Conservation (phyloP, 2,113 vertebrate genomes). For the Heliornis fulica region DNA sequence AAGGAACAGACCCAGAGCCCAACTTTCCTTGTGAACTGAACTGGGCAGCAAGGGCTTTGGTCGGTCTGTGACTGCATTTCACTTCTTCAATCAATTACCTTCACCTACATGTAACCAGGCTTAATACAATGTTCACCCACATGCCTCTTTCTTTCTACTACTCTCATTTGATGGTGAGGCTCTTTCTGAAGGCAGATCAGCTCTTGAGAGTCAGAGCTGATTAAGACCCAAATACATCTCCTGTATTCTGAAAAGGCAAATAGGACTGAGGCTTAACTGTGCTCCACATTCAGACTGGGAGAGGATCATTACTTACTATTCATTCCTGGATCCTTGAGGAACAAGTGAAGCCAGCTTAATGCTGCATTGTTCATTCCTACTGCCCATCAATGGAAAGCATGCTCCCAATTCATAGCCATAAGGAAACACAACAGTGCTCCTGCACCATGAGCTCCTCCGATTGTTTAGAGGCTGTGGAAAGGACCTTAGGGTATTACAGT, state of each 20-base stretch:
- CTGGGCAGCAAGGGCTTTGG: not conserved
- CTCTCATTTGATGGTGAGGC: not conserved
- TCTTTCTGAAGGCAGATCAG: not conserved
- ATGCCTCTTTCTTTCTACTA: not conserved
- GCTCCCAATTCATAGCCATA: conserved; percentile 34
- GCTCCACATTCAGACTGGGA: conserved; percentile 7
- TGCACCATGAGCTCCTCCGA: not conserved
- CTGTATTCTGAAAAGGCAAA: not conserved
- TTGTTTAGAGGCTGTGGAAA: conserved; percentile 20
- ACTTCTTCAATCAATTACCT: not conserved
- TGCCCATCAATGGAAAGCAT: conserved; percentile 44
- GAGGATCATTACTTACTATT: conserved; percentile 53
- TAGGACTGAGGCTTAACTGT: not conserved
- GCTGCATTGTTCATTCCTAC: conserved; percentile 48
- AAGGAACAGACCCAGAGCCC: not conserved
- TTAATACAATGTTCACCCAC: not conserved
- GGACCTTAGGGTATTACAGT: conserved; percentile 35
- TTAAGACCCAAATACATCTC: conserved; percentile 1
- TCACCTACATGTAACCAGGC: not conserved
- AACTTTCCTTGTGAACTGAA: not conserved
- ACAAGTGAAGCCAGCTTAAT: conserved; percentile 54
- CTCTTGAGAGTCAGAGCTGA: not conserved
- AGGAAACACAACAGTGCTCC: conserved; percentile 14
- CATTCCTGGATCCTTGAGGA: conserved; percentile 52
- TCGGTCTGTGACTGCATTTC: not conserved